phyloP scores from a whole-genome alignment of 2,888 invertebrate genomes.

The Patella pellucida region DNA sequence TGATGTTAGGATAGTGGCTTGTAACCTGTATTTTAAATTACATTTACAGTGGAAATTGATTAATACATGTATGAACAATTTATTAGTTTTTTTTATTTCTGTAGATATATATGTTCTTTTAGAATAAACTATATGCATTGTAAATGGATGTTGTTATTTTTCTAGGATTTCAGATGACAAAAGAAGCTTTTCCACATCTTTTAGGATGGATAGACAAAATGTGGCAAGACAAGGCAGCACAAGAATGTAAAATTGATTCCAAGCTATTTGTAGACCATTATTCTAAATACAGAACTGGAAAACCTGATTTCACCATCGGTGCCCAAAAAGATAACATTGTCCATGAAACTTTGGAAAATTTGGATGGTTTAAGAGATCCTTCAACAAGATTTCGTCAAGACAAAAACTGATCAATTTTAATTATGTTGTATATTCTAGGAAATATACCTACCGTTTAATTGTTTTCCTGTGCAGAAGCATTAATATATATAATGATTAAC shows the following conservation, averaged over 20 bases:
- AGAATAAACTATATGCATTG: too few relatives aligned
- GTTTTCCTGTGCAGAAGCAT: too few relatives aligned
- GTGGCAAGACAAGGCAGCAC: slow-evolving; percentile 35
- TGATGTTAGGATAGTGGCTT: too few relatives aligned
- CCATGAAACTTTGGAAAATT: slow-evolving; percentile 33
- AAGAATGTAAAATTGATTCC: slow-evolving; percentile 30
- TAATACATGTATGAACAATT: too few relatives aligned
- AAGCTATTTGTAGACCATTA: slow-evolving; percentile 33
- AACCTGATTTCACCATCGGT: slow-evolving; percentile 39
- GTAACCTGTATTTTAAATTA: too few relatives aligned
- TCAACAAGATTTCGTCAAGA: slow-evolving; percentile 25
- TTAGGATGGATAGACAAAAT: slow-evolving; percentile 34
- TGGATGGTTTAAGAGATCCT: slow-evolving; percentile 38
- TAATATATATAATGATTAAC: too few relatives aligned
- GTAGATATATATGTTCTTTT: too few relatives aligned
- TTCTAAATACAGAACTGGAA: slow-evolving; percentile 35
- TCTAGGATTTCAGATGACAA: slow-evolving; percentile 30
- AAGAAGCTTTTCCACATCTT: slow-evolving; percentile 25
- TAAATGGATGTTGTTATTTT: slow-evolving; percentile 6
- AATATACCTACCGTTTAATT: too few relatives aligned
- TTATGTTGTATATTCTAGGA: too few relatives aligned
- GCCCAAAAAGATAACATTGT: slow-evolving; percentile 23
- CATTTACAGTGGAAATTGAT: too few relatives aligned
- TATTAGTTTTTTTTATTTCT: too few relatives aligned
- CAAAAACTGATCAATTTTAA: too few relatives aligned